phyloP scores from a whole-genome alignment of 2,797 vertebrate genomes.

The Protonibea diacanthus region DNA sequence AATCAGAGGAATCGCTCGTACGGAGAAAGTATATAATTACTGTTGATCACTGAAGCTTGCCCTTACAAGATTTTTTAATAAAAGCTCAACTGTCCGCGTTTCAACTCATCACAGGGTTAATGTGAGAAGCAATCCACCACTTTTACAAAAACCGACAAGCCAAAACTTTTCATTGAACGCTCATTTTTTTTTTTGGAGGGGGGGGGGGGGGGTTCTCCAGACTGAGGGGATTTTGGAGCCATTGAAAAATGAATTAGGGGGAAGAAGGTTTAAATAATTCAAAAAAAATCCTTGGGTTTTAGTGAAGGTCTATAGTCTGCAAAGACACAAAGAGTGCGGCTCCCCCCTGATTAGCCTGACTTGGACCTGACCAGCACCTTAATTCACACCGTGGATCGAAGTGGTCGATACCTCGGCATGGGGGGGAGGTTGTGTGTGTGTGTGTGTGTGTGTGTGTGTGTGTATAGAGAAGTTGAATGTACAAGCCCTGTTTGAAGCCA shows the following conservation, averaged over 20 bases:
- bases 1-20: slow-evolving; percentile 61
- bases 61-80: slow-evolving; percentile 48
- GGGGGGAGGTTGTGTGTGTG: slow-evolving; percentile 50
- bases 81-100: slow-evolving; percentile 44
- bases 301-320: slow-evolving; percentile 71
- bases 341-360: slow-evolving; percentile 78
- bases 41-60: slow-evolving; percentile 67
- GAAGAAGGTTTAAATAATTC: slow-evolving; percentile 84
- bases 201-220: slow-evolving; percentile 45
- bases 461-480: slow-evolving; percentile 65
- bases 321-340: slow-evolving; percentile 73
- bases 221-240: slow-evolving; percentile 72
- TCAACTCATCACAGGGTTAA: slow-evolving; percentile 46
- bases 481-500: slow-evolving; percentile 70
- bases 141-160: slow-evolving; percentile 44
- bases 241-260: slow-evolving; percentile 85
- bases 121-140: slow-evolving; percentile 37
- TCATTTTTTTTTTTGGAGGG: slow-evolving; percentile 44
- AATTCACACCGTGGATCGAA: slow-evolving; percentile 79
- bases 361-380: slow-evolving; percentile 83
- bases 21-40: slow-evolving; percentile 62
- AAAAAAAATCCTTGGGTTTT: slow-evolving; percentile 76
- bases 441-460: slow-evolving; percentile 27
- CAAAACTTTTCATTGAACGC: slow-evolving; percentile 67
- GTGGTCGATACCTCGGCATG: slow-evolving; percentile 72